Evolutionary conservation across 2,797 vertebrate genomes (phyloP).

Genomic region (Macropus fuliginosus): DNA sequence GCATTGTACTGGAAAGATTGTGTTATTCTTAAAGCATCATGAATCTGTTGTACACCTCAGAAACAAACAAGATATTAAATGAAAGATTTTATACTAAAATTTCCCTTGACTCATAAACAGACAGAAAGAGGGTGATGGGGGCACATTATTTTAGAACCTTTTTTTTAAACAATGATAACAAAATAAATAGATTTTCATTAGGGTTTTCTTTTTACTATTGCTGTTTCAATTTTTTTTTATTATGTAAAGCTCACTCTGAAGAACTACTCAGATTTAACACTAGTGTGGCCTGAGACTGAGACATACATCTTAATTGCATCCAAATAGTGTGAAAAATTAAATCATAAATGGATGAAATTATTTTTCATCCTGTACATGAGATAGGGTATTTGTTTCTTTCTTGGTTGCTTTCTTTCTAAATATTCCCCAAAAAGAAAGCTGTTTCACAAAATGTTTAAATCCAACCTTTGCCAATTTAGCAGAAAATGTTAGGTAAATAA

Average conservation of each 20-base stretch:
- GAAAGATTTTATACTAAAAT: background rate
- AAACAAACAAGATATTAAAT: background rate
- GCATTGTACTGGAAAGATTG: background rate
- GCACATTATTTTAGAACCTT: background rate
- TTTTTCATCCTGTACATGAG: conserved; percentile 17
- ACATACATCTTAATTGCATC: background rate
- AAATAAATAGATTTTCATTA: background rate
- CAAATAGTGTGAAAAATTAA: conserved; percentile 26
- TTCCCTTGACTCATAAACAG: background rate
- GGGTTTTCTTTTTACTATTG: background rate
- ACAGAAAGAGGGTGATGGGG: background rate
- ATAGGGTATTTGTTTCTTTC: background rate
- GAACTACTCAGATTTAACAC: background rate
- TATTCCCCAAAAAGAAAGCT: background rate
- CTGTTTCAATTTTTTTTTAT: background rate
- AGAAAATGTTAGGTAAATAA: conserved; percentile 58
- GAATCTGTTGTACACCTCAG: background rate
- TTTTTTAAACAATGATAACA: background rate
- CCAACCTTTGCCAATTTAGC: conserved; percentile 41
- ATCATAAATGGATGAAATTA: background rate
- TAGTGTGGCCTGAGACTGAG: conserved; percentile 2
- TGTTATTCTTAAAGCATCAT: background rate
- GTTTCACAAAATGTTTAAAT: conserved; percentile 31
- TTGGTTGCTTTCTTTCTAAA: background rate
- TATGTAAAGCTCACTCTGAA: background rate